phyloP scores from a whole-genome alignment of 1,140 invertebrate species.

The Anastatus disparis region DNA sequence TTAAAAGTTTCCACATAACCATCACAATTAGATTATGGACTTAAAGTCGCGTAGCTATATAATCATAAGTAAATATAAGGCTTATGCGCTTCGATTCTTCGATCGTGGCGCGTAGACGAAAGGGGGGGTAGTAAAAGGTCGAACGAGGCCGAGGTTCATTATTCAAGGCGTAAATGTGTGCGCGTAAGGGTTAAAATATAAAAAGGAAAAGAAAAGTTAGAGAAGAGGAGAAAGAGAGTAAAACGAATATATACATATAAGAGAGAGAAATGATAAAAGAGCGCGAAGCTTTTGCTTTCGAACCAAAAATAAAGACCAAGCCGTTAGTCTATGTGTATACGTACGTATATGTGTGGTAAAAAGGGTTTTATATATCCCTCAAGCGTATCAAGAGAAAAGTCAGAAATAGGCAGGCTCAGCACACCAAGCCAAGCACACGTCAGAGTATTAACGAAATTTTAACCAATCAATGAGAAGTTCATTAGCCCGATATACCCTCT shows the following conservation, averaged over 20 bases:
- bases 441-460: conserved; percentile 66
- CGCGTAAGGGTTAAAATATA: too few relatives aligned
- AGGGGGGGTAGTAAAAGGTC: background rate
- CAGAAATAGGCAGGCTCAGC: conserved; percentile 51
- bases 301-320: background rate
- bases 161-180: conserved; percentile 36
- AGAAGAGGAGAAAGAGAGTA: too few relatives aligned
- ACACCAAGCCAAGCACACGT: conserved; percentile 62
- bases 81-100: conserved; percentile 32
- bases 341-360: conserved; percentile 2
- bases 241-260: too few relatives aligned
- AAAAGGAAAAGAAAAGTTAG: too few relatives aligned
- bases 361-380: conserved; percentile 17
- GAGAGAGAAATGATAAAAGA: conserved; percentile 26
- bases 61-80: background rate
- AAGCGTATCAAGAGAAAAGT: background rate
- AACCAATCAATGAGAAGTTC: conserved; percentile 67
- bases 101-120: too few relatives aligned
- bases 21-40: too few relatives aligned
- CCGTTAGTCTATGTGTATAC: background rate
- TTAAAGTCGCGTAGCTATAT: too few relatives aligned
- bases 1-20: too few relatives aligned
- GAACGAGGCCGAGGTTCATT: conserved; percentile 26
- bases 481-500: conserved; percentile 56
- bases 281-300: background rate